Evolutionary conservation across 37 sponge, comb jelly and placozoan species (phyloP).

Genomic region (Bolinopsis microptera): DNA sequence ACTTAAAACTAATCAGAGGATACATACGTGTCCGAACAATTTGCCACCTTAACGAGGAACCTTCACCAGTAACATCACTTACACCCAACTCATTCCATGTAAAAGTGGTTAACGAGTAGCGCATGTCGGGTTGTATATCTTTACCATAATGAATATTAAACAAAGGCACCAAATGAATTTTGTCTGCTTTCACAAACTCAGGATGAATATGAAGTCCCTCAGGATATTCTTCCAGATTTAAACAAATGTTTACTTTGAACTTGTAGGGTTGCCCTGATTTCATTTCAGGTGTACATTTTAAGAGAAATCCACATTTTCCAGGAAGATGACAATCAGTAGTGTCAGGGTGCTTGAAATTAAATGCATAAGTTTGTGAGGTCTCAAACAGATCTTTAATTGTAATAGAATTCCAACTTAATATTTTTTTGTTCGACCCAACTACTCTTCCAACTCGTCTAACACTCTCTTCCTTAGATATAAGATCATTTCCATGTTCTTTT

Average conservation of each 20-base stretch:
- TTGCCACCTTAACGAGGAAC: background rate
- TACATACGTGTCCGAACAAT: background rate
- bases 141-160: background rate
- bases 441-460: background rate
- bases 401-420: background rate
- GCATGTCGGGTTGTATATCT: no score
- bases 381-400: background rate
- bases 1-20: background rate
- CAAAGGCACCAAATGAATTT: background rate
- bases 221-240: conserved; percentile 3
- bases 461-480: background rate
- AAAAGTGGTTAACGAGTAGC: no score
- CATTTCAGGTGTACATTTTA: background rate
- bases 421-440: background rate
- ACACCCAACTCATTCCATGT: background rate
- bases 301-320: background rate
- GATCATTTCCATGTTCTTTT: background rate
- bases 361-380: background rate
- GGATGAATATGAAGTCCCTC: background rate
- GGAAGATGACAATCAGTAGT: background rate
- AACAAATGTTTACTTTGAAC: background rate
- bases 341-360: background rate
- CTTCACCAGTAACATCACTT: background rate
- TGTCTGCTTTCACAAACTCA: background rate
- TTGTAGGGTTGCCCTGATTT: background rate